Base-by-base conservation (phyloP, 2,797 vertebrate genomes). In the Lacerta bilineata region DNA sequence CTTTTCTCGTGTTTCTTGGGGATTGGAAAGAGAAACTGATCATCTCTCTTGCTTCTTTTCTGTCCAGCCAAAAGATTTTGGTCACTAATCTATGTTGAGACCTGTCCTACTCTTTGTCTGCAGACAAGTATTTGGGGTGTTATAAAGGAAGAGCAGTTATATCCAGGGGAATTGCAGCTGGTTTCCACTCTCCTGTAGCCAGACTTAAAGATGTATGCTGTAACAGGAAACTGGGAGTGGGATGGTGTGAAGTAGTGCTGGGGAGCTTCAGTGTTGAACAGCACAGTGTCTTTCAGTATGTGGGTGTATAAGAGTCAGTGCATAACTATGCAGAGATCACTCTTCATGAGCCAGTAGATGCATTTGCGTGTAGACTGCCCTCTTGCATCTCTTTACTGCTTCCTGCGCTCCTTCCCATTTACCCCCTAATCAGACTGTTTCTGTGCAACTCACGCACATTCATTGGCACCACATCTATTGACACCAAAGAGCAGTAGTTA, bases 401-500 rank as follows among this genome's bases (percentile, higher is more conserved):
- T n/a, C 83, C 86, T 89, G 61, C 27, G 69, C 82, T 79, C 75
- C 71, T 77, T 79, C 71, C 0, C 1, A 61, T 79, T 85, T 80
- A 4, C 80, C 87, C 83, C 83, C 59, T 79, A 72, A 81, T 46
- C 79, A 74, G 84, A 83, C 91, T 91, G 3, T 76, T 91, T 91
- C 86, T 91, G 86, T 91, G 86, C 85, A 0, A 0, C 84, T 89
- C 74, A 1, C 1, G 88, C 10, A 0, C 83, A 74, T 72, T 50
- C 43, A 82, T 69, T 81, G 78, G 33, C 72, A 81, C 27, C 0
- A 20, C 20, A 1, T 94, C 91, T 90, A 90, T 84, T 87, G 90
- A 91, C 91, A 93, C 91, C 95, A 95, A 94, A 94, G 94, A 95
- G 75, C 86, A 0, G 91, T 91, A 79, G 93, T 83, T 93, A 90